Evolutionary conservation across 2,113 vertebrate species (phyloP).

Genomic region (Capreolus pygargus): DNA sequence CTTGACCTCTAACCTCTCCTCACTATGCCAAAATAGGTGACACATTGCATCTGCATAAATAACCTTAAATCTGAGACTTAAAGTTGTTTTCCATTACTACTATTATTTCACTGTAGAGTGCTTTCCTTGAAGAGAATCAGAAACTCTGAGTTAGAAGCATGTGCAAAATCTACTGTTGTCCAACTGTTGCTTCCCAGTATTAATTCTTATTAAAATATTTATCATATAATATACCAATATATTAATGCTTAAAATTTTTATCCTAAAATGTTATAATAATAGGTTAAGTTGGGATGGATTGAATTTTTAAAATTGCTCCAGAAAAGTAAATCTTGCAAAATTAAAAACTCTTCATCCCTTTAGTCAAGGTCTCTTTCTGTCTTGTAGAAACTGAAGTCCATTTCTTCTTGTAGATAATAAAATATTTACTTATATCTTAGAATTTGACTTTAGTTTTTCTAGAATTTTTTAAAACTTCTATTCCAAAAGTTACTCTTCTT

Average conservation of each 20-base stretch:
- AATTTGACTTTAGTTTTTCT: background rate
- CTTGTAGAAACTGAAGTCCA: background rate
- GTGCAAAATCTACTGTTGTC: background rate
- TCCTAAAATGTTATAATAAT: background rate
- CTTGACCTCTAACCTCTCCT: background rate
- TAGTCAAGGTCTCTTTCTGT: background rate
- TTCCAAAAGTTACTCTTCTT: background rate
- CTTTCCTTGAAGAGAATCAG: background rate
- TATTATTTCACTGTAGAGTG: background rate
- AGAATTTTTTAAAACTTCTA: background rate
- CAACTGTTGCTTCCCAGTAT: background rate
- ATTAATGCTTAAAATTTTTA: background rate
- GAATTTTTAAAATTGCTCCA: background rate
- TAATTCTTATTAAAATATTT: background rate
- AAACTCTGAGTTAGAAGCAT: background rate
- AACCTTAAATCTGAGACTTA: background rate
- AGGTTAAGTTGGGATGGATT: background rate
- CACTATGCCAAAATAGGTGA: background rate
- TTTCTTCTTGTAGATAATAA: background rate
- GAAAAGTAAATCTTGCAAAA: background rate
- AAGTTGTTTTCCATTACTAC: background rate
- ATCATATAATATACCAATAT: background rate
- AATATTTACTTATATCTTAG: background rate
- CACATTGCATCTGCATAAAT: background rate
- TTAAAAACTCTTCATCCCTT: background rate